Percentiles rank a stretch among this genome's conserved stretches.
phyloP scores from a whole-genome alignment of 2,888 invertebrate genomes.

The Phengaris alcon region DNA sequence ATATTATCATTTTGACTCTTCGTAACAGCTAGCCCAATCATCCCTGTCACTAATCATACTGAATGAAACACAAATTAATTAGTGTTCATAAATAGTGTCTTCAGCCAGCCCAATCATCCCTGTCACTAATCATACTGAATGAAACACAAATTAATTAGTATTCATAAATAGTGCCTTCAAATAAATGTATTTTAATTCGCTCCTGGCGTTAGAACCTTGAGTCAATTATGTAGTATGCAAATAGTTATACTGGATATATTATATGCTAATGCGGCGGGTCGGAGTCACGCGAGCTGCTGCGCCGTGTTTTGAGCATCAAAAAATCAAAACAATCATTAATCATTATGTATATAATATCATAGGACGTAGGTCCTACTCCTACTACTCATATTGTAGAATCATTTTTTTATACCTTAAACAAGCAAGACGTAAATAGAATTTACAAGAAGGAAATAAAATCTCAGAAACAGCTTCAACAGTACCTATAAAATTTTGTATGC shows the following conservation, averaged over 20 bases:
- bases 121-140: no score
- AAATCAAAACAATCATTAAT: neutral
- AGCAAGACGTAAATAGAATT: no score
- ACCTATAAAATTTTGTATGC: no score
- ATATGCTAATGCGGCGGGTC: neutral
- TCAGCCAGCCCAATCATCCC: neutral
- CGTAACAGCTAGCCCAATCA: no score
- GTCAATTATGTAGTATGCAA: slow-evolving; percentile 8
- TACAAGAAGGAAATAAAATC: no score
- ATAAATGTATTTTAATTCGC: neutral
- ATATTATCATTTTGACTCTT: no score
- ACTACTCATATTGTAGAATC: neutral
- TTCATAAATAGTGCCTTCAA: neutral
- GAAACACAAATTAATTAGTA: no score
- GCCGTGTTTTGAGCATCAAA: neutral
- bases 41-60: no score
- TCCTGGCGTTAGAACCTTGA: neutral
- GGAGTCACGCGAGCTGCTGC: slow-evolving; percentile 4
- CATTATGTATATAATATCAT: neutral
- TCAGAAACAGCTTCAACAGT: no score
- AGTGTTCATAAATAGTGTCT: neutral
- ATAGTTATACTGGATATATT: neutral
- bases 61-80: no score
- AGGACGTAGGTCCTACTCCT: no score
- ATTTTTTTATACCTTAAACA: no score